These are phyloP conservation scores for Opisthocomus hoazin DNA, from an alignment of 2,113 vertebrate species.

Conservation along the genomic window DNA sequence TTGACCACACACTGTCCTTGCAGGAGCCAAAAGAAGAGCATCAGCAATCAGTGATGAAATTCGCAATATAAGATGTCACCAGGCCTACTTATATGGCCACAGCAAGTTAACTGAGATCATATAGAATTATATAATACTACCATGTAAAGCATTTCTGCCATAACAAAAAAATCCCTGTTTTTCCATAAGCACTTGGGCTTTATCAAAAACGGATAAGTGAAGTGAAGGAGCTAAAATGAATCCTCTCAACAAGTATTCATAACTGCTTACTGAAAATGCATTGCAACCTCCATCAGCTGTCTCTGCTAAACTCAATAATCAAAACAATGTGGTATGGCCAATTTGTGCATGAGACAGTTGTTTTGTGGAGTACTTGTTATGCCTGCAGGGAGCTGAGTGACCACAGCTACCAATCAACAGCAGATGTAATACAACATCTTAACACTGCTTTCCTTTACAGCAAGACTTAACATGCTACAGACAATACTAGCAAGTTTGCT, in stretches of 20 bases:
- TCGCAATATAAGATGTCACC: neutral
- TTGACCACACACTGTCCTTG: neutral
- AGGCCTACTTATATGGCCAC: neutral
- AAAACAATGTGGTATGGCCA: neutral
- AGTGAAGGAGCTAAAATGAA: neutral
- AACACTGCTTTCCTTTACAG: neutral
- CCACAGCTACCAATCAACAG: constrained; percentile 4
- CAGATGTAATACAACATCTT: neutral
- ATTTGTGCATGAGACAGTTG: neutral
- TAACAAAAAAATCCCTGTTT: neutral
- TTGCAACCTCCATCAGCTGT: neutral
- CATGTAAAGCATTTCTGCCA: neutral
- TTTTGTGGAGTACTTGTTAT: neutral
- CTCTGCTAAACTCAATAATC: constrained; percentile 11
- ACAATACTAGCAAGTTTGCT: neutral
- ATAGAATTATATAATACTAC: neutral
- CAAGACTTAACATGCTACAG: neutral
- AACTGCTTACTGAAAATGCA: neutral
- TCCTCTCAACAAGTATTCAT: neutral
- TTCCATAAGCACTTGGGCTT: neutral
- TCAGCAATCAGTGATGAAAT: neutral
- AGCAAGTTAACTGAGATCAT: neutral
- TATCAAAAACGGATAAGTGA: neutral
- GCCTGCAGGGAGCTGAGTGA: constrained; percentile 21
- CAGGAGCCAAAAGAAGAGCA: neutral